phyloP scores from a whole-genome alignment of 2,888 invertebrate genomes.

The Agrochola macilenta region DNA sequence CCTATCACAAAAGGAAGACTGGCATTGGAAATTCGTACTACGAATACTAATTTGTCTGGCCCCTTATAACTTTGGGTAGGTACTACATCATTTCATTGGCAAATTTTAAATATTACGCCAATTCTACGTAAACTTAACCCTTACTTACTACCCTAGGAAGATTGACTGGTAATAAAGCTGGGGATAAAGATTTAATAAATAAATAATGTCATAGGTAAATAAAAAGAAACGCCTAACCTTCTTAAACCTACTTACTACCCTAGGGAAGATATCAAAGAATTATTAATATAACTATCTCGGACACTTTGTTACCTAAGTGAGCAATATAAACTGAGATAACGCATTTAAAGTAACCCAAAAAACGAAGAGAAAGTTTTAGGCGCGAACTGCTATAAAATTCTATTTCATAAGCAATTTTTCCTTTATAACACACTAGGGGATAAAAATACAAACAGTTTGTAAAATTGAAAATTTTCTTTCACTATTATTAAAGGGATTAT shows the following conservation, averaged over 20 bases:
- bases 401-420: conserved; percentile 50
- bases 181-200: too few species aligned
- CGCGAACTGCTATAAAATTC: conserved; percentile 54
- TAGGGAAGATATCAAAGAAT: neutral
- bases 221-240: too few species aligned
- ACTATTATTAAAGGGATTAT: conserved; percentile 41
- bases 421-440: conserved; percentile 43
- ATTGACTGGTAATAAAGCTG: neutral
- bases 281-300: conserved; percentile 7
- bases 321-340: conserved; percentile 11
- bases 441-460: conserved; percentile 52
- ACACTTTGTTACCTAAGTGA: conserved; percentile 8
- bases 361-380: conserved; percentile 30
- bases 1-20: neutral
- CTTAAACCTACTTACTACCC: neutral
- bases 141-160: neutral
- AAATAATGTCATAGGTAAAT: too few species aligned
- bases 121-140: neutral
- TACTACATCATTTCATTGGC: neutral
- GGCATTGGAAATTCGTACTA: neutral
- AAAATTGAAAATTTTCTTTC: conserved; percentile 50
- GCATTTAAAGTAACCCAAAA: conserved; percentile 29
- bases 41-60: neutral
- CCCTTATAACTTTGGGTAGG: neutral
- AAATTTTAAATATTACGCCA: neutral